phyloP scores from a whole-genome alignment of 2,113 vertebrate species.

The Patagioenas fasciata region DNA sequence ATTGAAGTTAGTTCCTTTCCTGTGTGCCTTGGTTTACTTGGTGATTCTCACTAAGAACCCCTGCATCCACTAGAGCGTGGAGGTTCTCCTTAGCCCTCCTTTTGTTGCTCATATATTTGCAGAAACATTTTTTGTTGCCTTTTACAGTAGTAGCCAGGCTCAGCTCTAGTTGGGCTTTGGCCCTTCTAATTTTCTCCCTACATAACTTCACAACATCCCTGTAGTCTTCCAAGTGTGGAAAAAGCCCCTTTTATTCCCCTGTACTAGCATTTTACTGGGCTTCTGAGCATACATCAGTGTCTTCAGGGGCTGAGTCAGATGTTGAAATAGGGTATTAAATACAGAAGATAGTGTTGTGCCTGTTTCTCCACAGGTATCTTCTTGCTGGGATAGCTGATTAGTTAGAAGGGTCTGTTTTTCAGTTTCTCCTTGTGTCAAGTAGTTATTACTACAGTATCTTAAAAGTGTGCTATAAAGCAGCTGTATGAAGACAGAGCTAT shows the following conservation, averaged over 20 bases:
- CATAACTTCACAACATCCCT: too few relatives aligned
- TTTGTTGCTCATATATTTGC: too few relatives aligned
- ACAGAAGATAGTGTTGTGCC: background rate
- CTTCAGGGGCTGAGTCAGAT: background rate
- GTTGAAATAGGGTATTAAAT: background rate
- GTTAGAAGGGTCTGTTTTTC: background rate
- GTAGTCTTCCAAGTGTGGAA: too few relatives aligned
- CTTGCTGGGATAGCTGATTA: background rate
- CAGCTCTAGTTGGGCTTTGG: too few relatives aligned
- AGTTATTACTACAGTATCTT: background rate
- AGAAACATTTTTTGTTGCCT: too few relatives aligned
- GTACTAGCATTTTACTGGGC: background rate
- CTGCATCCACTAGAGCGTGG: too few relatives aligned
- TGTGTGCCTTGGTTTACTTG: too few relatives aligned
- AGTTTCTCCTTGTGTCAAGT: background rate
- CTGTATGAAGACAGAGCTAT: background rate
- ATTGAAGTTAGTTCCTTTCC: background rate
- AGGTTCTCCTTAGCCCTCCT: too few relatives aligned
- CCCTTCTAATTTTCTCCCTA: too few relatives aligned
- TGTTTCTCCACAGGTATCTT: background rate
- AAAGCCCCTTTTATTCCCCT: background rate
- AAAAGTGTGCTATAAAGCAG: background rate
- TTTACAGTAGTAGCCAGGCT: too few relatives aligned
- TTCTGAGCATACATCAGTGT: background rate
- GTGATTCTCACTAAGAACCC: background rate